Conservation (phyloP, 2,888 invertebrate species). For the Alcis repandata region DNA sequence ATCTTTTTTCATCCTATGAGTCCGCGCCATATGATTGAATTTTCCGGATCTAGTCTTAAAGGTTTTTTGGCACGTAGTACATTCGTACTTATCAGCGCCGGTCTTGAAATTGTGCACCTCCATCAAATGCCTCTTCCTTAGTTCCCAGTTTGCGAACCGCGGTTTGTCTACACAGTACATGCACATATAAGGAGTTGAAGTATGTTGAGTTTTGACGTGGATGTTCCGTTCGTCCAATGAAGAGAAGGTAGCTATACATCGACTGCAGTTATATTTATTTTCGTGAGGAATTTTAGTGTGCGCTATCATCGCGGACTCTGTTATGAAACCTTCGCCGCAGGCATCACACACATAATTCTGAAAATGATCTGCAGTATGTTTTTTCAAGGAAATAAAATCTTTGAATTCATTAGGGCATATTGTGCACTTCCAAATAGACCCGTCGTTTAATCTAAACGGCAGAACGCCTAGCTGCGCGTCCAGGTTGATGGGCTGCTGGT, state of each 20-base stretch:
- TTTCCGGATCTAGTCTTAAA: conserved; percentile 81
- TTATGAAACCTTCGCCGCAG: conserved; percentile 81
- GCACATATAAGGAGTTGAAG: conserved; percentile 77
- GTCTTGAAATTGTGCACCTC: conserved; percentile 78
- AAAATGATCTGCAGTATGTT: conserved; percentile 78
- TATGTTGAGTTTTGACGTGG: conserved; percentile 79
- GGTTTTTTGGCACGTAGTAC: conserved; percentile 75
- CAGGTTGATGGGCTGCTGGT: conserved; percentile 73
- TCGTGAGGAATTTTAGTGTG: conserved; percentile 81
- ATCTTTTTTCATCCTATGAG: conserved; percentile 77
- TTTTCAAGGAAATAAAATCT: conserved; percentile 77
- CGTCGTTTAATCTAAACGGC: conserved; percentile 76
- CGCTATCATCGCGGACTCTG: conserved; percentile 79
- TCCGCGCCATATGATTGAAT: conserved; percentile 80
- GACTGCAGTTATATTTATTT: conserved; percentile 77
- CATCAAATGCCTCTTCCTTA: conserved; percentile 76
- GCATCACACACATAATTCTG: conserved; percentile 82
- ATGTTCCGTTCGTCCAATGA: conserved; percentile 74
- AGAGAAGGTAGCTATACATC: conserved; percentile 78
- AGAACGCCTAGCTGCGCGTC: conserved; percentile 77
- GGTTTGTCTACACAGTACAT: conserved; percentile 79
- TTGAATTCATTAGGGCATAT: conserved; percentile 79
- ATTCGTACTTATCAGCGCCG: conserved; percentile 78
- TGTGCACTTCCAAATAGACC: conserved; percentile 78
- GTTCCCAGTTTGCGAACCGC: conserved; percentile 79